Base-by-base conservation (phyloP, 2,797 vertebrate genomes). In the Macropus fuliginosus region DNA sequence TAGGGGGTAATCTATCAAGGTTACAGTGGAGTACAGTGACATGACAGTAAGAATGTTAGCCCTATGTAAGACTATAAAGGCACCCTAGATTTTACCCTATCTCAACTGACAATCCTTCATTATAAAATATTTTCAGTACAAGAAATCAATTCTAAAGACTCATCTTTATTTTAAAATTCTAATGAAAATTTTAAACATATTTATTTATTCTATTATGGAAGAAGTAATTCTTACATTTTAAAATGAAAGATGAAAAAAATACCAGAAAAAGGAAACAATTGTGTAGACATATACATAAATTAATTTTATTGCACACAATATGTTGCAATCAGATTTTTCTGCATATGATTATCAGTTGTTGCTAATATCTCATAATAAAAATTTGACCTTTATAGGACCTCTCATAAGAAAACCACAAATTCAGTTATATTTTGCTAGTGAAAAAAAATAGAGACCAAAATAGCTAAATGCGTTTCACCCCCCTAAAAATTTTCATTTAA, bases 1-100 rank as follows among this genome's bases (percentile, higher is more conserved):
- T 96, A 95, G 93, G 81, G 81, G 94, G 56, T 50, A 91, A 98
- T 97, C 95, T 97, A 92, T 97, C 97, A 98, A 98, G 97, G 96
- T 92, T 96, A 97, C 93, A 94, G 90, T 87, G 93, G 95, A 96
- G 94, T 97, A 81, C 90, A 95, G 57, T 92, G 91, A 93, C 59
- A 29, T 89, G 90, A 55, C 91, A 95, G 55, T 31, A 89, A 95
- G 90, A 96, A 59, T 5, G n/a, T 24, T 97, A 95, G 89, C 54
- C 90, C 87, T 52, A n/a, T 46, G 29, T 54, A 92, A 27, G 52
- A 91, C 96, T 13, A 62, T 55, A 91, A 96, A 93, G 13, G 98
- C 29, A 91, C 28, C 9, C 91, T 92, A 94, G 31, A 55, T 93
- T 93, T 52, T 56, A 56, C 74, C 93, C 31, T 93, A 40, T 56